Percentiles rank a stretch among this genome's conserved stretches.
Conservation (phyloP, 2,888 invertebrate species). For the Xanthia icteritia region DNA sequence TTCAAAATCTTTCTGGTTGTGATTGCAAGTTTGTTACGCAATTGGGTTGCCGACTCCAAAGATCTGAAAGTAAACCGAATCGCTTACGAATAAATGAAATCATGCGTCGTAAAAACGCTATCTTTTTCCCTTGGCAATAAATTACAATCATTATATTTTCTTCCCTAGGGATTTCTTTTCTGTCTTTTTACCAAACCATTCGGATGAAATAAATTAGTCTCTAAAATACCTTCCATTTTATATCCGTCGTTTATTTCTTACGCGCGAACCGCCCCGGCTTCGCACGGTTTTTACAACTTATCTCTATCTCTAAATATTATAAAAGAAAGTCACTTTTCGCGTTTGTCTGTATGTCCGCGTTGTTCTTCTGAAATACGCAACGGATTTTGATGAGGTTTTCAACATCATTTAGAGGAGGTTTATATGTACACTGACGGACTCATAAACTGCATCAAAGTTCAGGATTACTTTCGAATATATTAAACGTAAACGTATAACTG, state of each 20-base stretch:
- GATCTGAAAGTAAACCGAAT: no score
- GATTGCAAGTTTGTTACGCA: background rate
- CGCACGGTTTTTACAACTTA: no score
- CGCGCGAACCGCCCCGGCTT: background rate
- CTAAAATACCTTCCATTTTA: constrained; percentile 1
- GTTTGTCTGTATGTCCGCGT: no score
- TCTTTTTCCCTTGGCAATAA: background rate
- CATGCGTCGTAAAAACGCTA: background rate
- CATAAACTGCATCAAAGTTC: no score
- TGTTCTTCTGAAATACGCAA: no score
- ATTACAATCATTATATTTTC: constrained; percentile 1
- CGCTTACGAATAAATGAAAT: background rate
- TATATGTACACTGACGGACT: no score
- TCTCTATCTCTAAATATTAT: no score
- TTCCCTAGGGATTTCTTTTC: constrained; percentile 12
- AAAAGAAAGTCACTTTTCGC: no score
- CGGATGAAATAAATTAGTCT: constrained; percentile 7
- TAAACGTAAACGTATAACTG: no score
- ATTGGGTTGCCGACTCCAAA: background rate
- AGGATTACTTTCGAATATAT: no score
- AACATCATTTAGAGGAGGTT: no score
- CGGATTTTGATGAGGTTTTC: no score
- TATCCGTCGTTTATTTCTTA: background rate
- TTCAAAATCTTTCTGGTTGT: background rate
- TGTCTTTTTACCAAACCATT: background rate